phyloP scores from a whole-genome alignment of 1,140 invertebrate species.

The Hycleus phaleratus region DNA sequence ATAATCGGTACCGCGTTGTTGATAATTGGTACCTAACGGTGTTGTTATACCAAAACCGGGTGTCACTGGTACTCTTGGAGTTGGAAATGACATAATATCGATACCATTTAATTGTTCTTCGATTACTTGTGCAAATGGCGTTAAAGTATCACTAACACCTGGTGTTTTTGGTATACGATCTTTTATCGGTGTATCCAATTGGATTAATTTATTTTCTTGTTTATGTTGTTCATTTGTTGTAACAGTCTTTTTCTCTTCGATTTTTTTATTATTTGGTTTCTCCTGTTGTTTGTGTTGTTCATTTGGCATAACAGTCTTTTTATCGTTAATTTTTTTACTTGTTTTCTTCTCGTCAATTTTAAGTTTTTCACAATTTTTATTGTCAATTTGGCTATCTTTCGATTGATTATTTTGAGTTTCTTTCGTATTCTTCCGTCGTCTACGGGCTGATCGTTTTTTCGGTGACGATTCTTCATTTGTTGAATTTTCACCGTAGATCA shows the following conservation, averaged over 20 bases:
- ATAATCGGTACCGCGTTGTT: conserved; percentile 31
- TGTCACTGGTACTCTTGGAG: conserved; percentile 35
- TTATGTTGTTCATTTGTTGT: neutral
- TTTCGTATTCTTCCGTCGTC: neutral
- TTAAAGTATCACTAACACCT: conserved; percentile 14
- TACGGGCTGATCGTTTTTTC: neutral
- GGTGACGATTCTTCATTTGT: neutral
- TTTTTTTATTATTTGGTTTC: neutral
- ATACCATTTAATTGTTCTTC: conserved; percentile 31
- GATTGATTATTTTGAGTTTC: neutral
- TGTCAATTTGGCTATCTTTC: conserved; percentile 17
- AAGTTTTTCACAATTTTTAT: conserved; percentile 16
- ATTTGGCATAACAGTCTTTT: conserved; percentile 1
- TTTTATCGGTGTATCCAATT: conserved; percentile 34
- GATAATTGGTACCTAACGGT: conserved; percentile 2
- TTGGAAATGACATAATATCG: conserved; percentile 25
- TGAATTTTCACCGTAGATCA: neutral
- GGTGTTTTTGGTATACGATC: conserved; percentile 26
- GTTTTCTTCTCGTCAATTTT: conserved; percentile 9
- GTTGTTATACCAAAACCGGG: conserved; percentile 29
- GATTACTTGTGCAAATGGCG: conserved; percentile 34
- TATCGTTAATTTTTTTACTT: conserved; percentile 6
- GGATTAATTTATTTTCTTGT: conserved; percentile 12
- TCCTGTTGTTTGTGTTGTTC: neutral
- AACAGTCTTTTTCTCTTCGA: neutral